Base-by-base conservation (phyloP, 2,797 vertebrate species). In the Molossus alvarezi region DNA sequence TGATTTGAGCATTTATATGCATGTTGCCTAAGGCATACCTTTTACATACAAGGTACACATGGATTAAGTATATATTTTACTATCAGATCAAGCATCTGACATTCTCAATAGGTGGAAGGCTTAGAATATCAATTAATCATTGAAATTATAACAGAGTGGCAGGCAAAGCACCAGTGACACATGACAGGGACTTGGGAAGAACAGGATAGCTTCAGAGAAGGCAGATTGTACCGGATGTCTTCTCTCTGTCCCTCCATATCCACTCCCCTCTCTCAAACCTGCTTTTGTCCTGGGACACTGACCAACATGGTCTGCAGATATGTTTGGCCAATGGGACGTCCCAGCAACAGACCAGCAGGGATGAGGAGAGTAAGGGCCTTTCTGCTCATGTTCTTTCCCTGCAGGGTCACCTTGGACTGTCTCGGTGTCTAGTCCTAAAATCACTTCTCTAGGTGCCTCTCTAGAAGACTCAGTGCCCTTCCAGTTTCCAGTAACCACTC, bases 101-200 rank as follows among this genome's bases (percentile, higher is more conserved):
- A 87, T 83, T 97, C 92, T 96, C 86, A 75, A 17, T 33, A 87
- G 20, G 41, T 15, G 9, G 41, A 92, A 85, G 57, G 60, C 69
- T 88, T 67, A 72, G 29, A 73, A 7, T 48, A 81, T 69, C 53
- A 58, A 71, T 58, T 41, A 80, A 60, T 53, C 67, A 58, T 0
- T 76, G 48, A 62, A 77, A 93, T 90, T 81, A 65, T 37, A 93
- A 60, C 48, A 72, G 73, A 88, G 84, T 80, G 58, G 41, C 57
- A 90, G 29, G 9, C 20, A 10, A 83, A 65, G 57, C 53, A 69
- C 5, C 18, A 60, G 2, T 69, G 57, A 55, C 25, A 69, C 18
- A 33, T 20, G 67, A 82, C n/a, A 60, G 65, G 62, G 58, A 65
- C 4, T 14, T 60, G 53, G 51, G 69, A 29, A 62, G 33, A 58